Evolutionary conservation across 2,113 vertebrate genomes (phyloP).

Genomic region (Oreochromis spilurus): DNA sequence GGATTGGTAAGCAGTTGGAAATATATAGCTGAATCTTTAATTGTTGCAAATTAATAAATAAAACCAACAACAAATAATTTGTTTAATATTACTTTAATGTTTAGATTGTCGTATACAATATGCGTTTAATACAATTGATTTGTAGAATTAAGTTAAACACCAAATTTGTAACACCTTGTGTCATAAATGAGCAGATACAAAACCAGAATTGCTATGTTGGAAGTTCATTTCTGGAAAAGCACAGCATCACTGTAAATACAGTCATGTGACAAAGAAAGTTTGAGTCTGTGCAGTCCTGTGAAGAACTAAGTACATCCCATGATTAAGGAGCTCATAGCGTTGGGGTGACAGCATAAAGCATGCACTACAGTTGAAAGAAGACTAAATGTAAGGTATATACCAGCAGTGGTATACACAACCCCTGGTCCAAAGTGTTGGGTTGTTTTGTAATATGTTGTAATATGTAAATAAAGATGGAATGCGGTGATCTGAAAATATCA

Average conservation of each 20-base stretch:
- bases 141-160: neutral
- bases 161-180: neutral
- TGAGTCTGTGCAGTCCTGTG: neutral
- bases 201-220: neutral
- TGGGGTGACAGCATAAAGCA: neutral
- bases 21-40: neutral
- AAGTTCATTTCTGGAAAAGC: neutral
- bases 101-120: neutral
- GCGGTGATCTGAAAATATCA: neutral
- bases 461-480: neutral
- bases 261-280: neutral
- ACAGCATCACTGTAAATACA: neutral
- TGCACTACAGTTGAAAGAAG: neutral
- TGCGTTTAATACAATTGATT: neutral
- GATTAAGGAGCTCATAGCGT: neutral
- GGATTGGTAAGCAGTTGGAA: neutral
- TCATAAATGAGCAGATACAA: neutral
- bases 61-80: neutral
- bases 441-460: neutral
- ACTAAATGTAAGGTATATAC: neutral
- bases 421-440: neutral
- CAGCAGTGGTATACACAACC: neutral
- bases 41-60: neutral
- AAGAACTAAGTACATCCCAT: neutral
- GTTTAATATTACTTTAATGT: neutral